Evolutionary conservation across 2,113 vertebrate species (phyloP).

Genomic region (Erinaceus europaeus): DNA sequence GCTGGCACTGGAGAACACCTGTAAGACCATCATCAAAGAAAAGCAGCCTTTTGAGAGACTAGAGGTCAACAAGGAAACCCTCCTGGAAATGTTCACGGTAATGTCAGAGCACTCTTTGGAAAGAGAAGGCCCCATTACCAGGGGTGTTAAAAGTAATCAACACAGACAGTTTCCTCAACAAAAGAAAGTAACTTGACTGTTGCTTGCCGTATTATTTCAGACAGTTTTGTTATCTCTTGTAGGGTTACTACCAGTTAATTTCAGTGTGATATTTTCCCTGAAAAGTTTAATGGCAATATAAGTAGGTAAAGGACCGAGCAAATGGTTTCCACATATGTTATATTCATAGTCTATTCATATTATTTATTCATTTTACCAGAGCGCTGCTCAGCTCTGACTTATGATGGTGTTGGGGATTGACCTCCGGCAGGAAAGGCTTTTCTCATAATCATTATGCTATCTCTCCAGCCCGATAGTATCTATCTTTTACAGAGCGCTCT

Average conservation of each 20-base stretch:
- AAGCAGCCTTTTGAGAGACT: constrained; percentile 86
- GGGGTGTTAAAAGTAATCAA: background rate
- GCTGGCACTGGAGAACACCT: constrained; percentile 77
- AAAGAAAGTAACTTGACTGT: background rate
- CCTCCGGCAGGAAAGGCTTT: no score
- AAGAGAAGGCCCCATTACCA: background rate
- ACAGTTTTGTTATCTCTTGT: background rate
- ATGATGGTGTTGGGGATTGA: no score
- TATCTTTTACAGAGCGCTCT: no score
- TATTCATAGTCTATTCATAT: no score
- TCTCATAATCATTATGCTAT: no score
- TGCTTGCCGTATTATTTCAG: background rate
- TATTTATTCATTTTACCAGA: no score
- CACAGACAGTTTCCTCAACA: background rate
- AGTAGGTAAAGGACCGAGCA: background rate
- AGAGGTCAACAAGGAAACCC: constrained; percentile 83
- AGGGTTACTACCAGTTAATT: background rate
- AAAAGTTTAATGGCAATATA: background rate
- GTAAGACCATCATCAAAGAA: constrained; percentile 83
- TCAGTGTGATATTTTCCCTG: background rate
- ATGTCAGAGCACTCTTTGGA: background rate
- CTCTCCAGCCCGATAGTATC: no score
- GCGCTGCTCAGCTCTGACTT: no score
- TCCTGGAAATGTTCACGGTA: constrained; percentile 88
- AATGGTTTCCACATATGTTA: background rate